Conservation (phyloP, 2,113 vertebrate species). For the Oryctolagus cuniculus region DNA sequence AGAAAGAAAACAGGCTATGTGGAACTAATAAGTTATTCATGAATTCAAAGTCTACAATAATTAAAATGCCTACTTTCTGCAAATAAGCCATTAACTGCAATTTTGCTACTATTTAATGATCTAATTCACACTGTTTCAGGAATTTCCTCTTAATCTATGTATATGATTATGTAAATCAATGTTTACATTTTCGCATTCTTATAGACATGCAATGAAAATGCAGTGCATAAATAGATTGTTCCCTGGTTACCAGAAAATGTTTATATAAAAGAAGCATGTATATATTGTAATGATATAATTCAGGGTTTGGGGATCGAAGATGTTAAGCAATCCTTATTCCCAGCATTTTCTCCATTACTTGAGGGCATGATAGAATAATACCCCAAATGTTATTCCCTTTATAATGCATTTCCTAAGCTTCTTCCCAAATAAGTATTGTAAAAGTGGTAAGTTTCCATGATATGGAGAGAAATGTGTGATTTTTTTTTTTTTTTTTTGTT, state of each 20-base stretch:
- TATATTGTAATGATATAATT: slow-evolving; percentile 6
- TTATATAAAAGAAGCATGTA: slow-evolving; percentile 16
- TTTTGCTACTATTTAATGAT: slow-evolving; percentile 76
- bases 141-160: slow-evolving; percentile 74
- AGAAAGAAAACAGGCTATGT: slow-evolving; percentile 59
- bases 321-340: background rate
- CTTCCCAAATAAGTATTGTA: slow-evolving; percentile 38
- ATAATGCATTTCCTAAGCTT: slow-evolving; percentile 53
- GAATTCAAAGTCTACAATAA: slow-evolving; percentile 86
- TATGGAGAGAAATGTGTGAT: slow-evolving; percentile 52
- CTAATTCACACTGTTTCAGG: slow-evolving; percentile 83
- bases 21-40: slow-evolving; percentile 88
- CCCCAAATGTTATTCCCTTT: background rate
- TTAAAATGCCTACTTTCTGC: slow-evolving; percentile 88
- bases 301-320: background rate
- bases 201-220: slow-evolving; percentile 67
- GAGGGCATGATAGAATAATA: background rate
- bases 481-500: slow-evolving; percentile 30
- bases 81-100: slow-evolving; percentile 86
- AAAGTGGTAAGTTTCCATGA: slow-evolving; percentile 55
- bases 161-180: slow-evolving; percentile 72
- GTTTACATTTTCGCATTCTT: slow-evolving; percentile 74
- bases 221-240: slow-evolving; percentile 54
- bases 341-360: slow-evolving; percentile 11
- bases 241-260: slow-evolving; percentile 61